These are phyloP conservation scores for Chrysomallon squamiferum DNA, from an alignment of 1,140 invertebrate genomes.

Conservation along the genomic window DNA sequence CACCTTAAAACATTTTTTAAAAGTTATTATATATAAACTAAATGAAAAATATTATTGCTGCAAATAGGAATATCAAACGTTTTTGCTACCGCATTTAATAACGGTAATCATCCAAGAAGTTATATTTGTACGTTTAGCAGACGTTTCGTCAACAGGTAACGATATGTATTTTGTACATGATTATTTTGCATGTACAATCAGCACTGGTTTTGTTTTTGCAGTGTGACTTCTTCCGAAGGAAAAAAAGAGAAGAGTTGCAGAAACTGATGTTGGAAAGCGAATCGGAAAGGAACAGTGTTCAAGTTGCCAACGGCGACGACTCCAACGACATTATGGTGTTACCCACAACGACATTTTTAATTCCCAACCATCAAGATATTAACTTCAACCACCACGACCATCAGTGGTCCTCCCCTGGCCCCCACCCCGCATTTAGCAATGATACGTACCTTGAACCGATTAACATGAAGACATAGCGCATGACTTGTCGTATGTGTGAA, in stretches of 20 bases:
- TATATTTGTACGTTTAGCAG: too few species aligned
- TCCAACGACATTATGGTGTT: constrained; percentile 1
- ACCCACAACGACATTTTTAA: not conserved
- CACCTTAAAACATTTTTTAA: too few species aligned
- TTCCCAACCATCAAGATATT: not conserved
- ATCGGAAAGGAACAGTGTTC: constrained; percentile 2
- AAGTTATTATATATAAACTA: too few species aligned
- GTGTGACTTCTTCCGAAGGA: constrained; percentile 33
- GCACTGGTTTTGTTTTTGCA: constrained; percentile 18
- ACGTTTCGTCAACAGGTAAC: too few species aligned
- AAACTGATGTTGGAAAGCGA: constrained; percentile 19
- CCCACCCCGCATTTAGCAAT: constrained; percentile 3
- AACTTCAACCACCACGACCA: constrained; percentile 1
- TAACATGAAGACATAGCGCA: constrained; percentile 2
- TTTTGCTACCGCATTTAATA: too few species aligned
- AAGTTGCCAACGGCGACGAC: not conserved
- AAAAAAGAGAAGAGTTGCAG: constrained; percentile 27
- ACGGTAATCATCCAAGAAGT: too few species aligned
- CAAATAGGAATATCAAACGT: too few species aligned
- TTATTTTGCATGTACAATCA: too few species aligned
- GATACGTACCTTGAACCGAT: constrained; percentile 3
- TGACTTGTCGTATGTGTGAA: too few species aligned
- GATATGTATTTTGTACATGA: too few species aligned
- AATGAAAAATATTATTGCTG: too few species aligned
- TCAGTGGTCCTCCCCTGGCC: not conserved